A percentile compares a stretch with the other conserved stretches of the same genome.
phyloP scores from a whole-genome alignment of 1,140 invertebrate genomes.

The Heliothis virescens region DNA sequence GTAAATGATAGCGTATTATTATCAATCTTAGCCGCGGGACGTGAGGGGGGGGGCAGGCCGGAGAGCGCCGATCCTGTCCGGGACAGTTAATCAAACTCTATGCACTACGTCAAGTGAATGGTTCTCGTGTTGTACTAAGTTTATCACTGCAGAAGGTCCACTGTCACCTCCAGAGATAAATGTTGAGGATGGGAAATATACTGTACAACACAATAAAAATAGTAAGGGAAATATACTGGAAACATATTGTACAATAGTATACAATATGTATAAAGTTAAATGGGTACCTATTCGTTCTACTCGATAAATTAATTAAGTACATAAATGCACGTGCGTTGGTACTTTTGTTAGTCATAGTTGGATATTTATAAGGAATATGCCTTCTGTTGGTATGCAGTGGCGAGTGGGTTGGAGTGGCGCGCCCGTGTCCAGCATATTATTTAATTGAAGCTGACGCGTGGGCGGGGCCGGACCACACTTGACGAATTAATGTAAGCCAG shows the following conservation, averaged over 20 bases:
- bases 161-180: neutral
- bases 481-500: slow-evolving; percentile 48
- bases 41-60: neutral
- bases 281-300: neutral
- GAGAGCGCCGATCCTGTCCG: neutral
- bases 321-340: too few relatives aligned
- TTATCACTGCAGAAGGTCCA: neutral
- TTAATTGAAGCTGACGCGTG: slow-evolving; percentile 43
- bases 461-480: slow-evolving; percentile 47
- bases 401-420: neutral
- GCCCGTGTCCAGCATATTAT: slow-evolving; percentile 25
- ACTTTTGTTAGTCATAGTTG: too few relatives aligned
- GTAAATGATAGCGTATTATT: slow-evolving; percentile 13
- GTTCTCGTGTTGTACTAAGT: neutral
- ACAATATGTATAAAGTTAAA: too few relatives aligned
- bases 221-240: neutral
- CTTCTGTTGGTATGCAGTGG: neutral
- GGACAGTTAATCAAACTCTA: slow-evolving; percentile 21
- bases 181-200: neutral
- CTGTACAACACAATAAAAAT: too few relatives aligned
- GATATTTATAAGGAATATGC: neutral
- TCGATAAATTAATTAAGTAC: too few relatives aligned
- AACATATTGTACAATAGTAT: too few relatives aligned
- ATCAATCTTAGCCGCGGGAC: neutral
- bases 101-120: neutral